These are phyloP conservation scores for Iphiclides podalirius DNA, from an alignment of 2,888 invertebrate species.

Conservation along the genomic window DNA sequence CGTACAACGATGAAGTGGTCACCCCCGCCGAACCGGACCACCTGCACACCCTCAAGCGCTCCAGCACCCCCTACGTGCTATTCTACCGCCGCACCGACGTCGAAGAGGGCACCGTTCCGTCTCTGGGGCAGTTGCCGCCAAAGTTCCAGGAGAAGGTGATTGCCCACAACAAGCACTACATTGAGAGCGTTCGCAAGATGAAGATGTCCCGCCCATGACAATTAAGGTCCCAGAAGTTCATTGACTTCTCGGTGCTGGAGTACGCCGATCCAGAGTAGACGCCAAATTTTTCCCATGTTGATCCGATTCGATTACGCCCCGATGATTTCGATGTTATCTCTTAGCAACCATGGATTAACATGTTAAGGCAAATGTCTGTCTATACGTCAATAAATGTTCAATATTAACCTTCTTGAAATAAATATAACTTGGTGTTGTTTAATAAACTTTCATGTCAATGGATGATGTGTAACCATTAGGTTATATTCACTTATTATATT, in stretches of 20 bases:
- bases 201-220: conserved; percentile 53
- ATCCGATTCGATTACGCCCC: too few relatives aligned
- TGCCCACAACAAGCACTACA: conserved; percentile 58
- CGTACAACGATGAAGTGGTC: conserved; percentile 90
- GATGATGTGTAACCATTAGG: not conserved
- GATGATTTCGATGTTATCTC: conserved; percentile 9
- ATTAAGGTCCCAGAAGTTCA: conserved; percentile 48
- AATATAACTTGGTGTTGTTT: not conserved
- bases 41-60: conserved; percentile 82
- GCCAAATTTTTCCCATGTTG: not conserved
- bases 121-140: conserved; percentile 39
- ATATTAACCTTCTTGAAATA: not conserved
- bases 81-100: conserved; percentile 83
- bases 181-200: conserved; percentile 47
- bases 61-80: conserved; percentile 91
- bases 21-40: conserved; percentile 79
- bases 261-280: conserved; percentile 33
- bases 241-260: conserved; percentile 51
- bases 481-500: not conserved
- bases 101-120: conserved; percentile 53
- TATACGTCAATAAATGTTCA: not conserved
- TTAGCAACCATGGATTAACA: too few relatives aligned
- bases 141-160: conserved; percentile 50
- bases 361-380: too few relatives aligned
- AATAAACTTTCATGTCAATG: not conserved